phyloP scores from a whole-genome alignment of 1,140 invertebrate genomes.

The Goniozus legneri region DNA sequence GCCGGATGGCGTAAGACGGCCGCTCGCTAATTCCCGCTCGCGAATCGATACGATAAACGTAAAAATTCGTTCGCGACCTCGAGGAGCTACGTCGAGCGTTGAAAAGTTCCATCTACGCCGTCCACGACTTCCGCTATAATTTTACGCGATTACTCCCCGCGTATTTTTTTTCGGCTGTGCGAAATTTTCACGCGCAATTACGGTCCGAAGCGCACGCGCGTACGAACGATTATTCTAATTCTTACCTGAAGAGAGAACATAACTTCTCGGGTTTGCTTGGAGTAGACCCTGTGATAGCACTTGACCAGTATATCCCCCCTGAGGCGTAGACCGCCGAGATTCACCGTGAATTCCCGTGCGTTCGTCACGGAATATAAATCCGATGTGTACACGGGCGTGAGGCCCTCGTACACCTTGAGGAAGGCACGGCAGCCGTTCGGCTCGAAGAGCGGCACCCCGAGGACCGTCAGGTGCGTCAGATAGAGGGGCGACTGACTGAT shows the following conservation, averaged over 20 bases:
- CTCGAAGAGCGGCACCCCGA: conserved; percentile 78
- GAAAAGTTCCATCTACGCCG: too few relatives aligned
- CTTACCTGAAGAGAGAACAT: conserved; percentile 53
- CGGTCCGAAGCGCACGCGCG: too few relatives aligned
- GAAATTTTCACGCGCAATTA: too few relatives aligned
- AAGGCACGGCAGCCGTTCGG: conserved; percentile 73
- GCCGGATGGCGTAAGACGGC: conserved; percentile 10
- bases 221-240: background rate
- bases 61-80: too few relatives aligned
- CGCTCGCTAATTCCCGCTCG: too few relatives aligned
- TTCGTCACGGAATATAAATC: conserved; percentile 54
- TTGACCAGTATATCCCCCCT: conserved; percentile 87
- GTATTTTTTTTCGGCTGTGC: too few relatives aligned
- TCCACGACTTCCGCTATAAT: too few relatives aligned
- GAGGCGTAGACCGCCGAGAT: conserved; percentile 69
- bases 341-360: conserved; percentile 67
- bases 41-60: too few relatives aligned
- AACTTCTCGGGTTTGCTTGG: conserved; percentile 49
- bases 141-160: too few relatives aligned
- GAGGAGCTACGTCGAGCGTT: too few relatives aligned
- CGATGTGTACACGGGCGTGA: conserved; percentile 84
- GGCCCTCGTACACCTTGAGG: conserved; percentile 80
- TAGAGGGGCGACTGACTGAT: conserved; percentile 84
- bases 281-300: conserved; percentile 72
- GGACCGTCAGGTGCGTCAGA: conserved; percentile 81